Evolutionary conservation across 2,797 vertebrate species (phyloP).

Genomic region (Esox masquinongy): DNA sequence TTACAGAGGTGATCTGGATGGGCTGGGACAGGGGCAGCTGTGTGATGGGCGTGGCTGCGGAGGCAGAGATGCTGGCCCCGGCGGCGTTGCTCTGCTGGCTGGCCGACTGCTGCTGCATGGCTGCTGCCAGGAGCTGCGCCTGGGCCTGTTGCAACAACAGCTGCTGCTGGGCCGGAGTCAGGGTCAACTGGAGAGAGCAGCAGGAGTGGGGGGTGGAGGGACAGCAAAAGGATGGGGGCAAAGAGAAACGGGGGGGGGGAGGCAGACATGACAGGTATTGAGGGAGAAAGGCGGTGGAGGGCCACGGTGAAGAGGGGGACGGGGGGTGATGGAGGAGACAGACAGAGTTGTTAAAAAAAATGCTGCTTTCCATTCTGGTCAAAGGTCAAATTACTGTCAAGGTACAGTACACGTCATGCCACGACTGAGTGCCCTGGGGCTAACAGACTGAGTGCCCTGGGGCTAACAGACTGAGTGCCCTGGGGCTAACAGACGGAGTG

Average conservation of each 20-base stretch:
- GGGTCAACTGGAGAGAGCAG: conserved; percentile 79
- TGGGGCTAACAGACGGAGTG: neutral
- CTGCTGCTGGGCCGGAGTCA: conserved; percentile 97
- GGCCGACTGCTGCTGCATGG: conserved; percentile 95
- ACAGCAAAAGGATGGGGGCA: neutral
- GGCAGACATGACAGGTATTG: neutral
- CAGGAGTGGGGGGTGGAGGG: neutral
- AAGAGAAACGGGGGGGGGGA: neutral
- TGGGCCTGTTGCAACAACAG: conserved; percentile 96
- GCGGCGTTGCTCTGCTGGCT: conserved; percentile 94
- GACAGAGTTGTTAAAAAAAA: neutral
- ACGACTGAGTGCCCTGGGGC: neutral
- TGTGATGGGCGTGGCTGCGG: conserved; percentile 95
- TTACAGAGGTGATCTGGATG: conserved; percentile 93
- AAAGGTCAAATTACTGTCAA: neutral
- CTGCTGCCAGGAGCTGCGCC: conserved; percentile 94
- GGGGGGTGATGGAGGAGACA: too few relatives aligned
- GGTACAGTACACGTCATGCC: neutral
- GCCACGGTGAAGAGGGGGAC: too few relatives aligned
- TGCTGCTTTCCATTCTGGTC: neutral
- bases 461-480: neutral
- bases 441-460: neutral
- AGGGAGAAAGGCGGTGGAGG: too few relatives aligned
- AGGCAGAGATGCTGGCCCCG: conserved; percentile 96
- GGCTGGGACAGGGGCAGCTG: conserved; percentile 97